Evolutionary conservation across 2,797 vertebrate species (phyloP).

Genomic region (Diplodus sargus): DNA sequence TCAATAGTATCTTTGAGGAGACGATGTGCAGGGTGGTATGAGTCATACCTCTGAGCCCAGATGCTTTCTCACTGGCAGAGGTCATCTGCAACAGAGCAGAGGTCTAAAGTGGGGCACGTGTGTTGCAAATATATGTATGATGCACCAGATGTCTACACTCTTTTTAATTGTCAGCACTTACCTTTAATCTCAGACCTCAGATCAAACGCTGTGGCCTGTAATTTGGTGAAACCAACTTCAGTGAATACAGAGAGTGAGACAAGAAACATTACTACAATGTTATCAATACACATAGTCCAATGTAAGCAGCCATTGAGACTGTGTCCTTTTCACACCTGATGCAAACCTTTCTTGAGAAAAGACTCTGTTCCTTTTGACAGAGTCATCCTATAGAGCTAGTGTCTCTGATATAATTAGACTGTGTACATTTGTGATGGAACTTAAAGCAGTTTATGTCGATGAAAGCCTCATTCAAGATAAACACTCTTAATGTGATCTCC

Average conservation of each 20-base stretch:
- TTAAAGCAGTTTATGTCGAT: conserved; percentile 42
- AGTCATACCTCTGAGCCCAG: not conserved
- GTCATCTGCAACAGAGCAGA: conserved; percentile 16
- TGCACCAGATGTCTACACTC: conserved; percentile 46
- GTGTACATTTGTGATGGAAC: conserved; percentile 38
- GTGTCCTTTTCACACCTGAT: conserved; percentile 12
- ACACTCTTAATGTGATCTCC: conserved; percentile 28
- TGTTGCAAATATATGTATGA: conserved; percentile 31
- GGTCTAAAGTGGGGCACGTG: conserved; percentile 19
- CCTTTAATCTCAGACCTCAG: conserved; percentile 57
- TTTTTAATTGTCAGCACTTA: conserved; percentile 50
- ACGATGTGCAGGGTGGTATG: not conserved
- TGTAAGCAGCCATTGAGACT: not conserved
- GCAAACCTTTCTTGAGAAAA: conserved; percentile 14
- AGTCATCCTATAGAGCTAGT: not conserved
- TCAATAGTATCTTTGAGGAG: not conserved
- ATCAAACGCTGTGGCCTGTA: conserved; percentile 62
- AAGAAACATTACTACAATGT: conserved; percentile 11
- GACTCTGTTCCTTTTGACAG: not conserved
- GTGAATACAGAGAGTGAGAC: conserved; percentile 19
- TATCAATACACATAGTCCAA: conserved; percentile 8
- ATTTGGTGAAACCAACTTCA: conserved; percentile 53
- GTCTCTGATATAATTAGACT: conserved; percentile 24
- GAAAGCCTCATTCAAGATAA: conserved; percentile 37
- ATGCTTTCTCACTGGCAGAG: conserved; percentile 11